Conservation (phyloP, 2,113 vertebrate genomes). For the Rutilus rutilus region DNA sequence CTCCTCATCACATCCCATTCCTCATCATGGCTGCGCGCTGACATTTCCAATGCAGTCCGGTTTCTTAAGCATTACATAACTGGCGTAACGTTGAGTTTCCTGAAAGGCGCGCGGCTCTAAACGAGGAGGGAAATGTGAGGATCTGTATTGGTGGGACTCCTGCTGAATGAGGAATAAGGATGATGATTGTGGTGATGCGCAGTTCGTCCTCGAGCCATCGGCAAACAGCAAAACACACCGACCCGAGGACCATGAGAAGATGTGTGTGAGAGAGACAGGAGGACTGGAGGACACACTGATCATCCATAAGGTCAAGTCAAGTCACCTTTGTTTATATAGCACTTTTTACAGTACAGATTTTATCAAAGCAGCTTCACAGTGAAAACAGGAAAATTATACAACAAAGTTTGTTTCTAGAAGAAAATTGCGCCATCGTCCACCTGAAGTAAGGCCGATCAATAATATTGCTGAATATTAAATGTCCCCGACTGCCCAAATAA, state of each 20-base stretch:
- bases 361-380: too few relatives aligned
- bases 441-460: too few relatives aligned
- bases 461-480: too few relatives aligned
- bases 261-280: too few relatives aligned
- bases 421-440: too few relatives aligned
- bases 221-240: constrained; percentile 58
- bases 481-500: neutral
- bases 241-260: constrained; percentile 2
- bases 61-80: constrained; percentile 7
- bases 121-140: constrained; percentile 38
- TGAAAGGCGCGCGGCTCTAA: neutral
- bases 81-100: neutral
- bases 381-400: too few relatives aligned
- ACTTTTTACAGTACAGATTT: too few relatives aligned
- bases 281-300: too few relatives aligned
- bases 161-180: constrained; percentile 69
- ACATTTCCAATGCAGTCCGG: neutral
- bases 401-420: too few relatives aligned
- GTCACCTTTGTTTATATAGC: too few relatives aligned
- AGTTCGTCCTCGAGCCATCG: constrained; percentile 65
- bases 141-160: constrained; percentile 54
- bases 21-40: neutral
- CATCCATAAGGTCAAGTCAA: neutral
- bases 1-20: neutral
- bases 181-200: constrained; percentile 66